phyloP scores from a whole-genome alignment of 2,113 vertebrate species.

The Sceloporus undulatus region DNA sequence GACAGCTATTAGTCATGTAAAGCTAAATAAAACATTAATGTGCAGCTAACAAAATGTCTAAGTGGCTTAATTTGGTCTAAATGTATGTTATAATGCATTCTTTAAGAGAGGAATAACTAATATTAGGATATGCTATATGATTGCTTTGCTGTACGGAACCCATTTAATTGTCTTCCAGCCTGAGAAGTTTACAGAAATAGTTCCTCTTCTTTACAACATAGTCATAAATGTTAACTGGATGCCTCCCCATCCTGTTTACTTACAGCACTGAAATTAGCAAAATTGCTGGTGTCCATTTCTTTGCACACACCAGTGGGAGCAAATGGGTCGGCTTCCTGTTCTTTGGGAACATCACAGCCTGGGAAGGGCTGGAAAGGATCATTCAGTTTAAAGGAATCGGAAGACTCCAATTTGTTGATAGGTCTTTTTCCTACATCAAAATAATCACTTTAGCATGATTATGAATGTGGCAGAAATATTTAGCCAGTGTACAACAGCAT shows the following conservation, averaged over 20 bases:
- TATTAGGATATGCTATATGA: neutral
- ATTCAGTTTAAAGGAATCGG: constrained; percentile 92
- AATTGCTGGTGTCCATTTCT: constrained; percentile 88
- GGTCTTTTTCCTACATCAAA: constrained; percentile 91
- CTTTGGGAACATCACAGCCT: constrained; percentile 88
- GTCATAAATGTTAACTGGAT: constrained; percentile 1
- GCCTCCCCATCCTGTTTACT: constrained; percentile 77
- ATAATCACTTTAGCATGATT: constrained; percentile 62
- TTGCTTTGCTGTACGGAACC: neutral
- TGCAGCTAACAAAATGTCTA: neutral
- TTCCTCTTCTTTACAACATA: neutral
- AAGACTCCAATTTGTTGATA: constrained; percentile 90
- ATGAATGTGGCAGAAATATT: constrained; percentile 15
- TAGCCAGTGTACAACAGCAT: constrained; percentile 2
- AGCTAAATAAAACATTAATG: neutral
- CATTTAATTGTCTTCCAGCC: neutral
- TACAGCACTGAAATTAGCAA: constrained; percentile 99
- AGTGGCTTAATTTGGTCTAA: neutral
- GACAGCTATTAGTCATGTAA: neutral
- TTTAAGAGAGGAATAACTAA: constrained; percentile 11
- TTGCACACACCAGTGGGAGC: constrained; percentile 87
- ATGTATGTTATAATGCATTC: neutral
- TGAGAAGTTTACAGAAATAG: neutral
- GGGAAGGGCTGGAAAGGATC: constrained; percentile 90
- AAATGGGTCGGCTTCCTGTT: constrained; percentile 95